phyloP scores from a whole-genome alignment of 2,888 invertebrate species.

The Dolichopus griseipennis region DNA sequence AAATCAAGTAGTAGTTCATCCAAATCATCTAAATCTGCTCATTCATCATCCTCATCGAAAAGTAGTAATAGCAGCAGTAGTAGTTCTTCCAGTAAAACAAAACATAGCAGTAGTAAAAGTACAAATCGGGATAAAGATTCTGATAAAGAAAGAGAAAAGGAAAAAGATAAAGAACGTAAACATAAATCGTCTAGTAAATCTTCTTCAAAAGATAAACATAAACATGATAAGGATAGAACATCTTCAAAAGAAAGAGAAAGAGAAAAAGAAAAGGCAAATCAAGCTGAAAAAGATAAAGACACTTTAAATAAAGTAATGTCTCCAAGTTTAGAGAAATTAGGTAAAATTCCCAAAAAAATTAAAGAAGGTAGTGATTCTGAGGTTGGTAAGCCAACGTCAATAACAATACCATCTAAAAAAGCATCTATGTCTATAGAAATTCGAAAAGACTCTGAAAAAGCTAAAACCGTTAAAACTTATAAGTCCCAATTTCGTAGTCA shows the following conservation, averaged over 20 bases:
- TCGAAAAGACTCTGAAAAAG: slow-evolving; percentile 61
- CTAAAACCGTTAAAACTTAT: slow-evolving; percentile 86
- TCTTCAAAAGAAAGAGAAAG: slow-evolving; percentile 39
- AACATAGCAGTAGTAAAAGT: slow-evolving; percentile 23
- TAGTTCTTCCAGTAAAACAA: neutral
- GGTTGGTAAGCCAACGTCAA: slow-evolving; percentile 33
- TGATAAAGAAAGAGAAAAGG: slow-evolving; percentile 35
- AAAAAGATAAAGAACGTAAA: slow-evolving; percentile 38
- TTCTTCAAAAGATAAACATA: slow-evolving; percentile 29
- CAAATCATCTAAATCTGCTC: slow-evolving; percentile 27
- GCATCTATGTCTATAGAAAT: slow-evolving; percentile 76
- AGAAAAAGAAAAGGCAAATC: slow-evolving; percentile 43
- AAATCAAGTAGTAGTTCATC: slow-evolving; percentile 33
- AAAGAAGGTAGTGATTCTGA: slow-evolving; percentile 41
- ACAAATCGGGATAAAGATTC: slow-evolving; percentile 41
- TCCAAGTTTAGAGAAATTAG: slow-evolving; percentile 62
- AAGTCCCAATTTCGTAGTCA: slow-evolving; percentile 87
- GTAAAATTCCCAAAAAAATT: slow-evolving; percentile 68
- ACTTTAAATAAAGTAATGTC: slow-evolving; percentile 58
- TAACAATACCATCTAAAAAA: slow-evolving; percentile 45
- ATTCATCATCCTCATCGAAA: slow-evolving; percentile 32
- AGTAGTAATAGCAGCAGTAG: slow-evolving; percentile 29
- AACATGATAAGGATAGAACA: slow-evolving; percentile 26
- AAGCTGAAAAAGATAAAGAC: slow-evolving; percentile 59
- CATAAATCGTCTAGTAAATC: slow-evolving; percentile 25